phyloP scores from a whole-genome alignment of 2,113 vertebrate species.

The Carlito syrichta region DNA sequence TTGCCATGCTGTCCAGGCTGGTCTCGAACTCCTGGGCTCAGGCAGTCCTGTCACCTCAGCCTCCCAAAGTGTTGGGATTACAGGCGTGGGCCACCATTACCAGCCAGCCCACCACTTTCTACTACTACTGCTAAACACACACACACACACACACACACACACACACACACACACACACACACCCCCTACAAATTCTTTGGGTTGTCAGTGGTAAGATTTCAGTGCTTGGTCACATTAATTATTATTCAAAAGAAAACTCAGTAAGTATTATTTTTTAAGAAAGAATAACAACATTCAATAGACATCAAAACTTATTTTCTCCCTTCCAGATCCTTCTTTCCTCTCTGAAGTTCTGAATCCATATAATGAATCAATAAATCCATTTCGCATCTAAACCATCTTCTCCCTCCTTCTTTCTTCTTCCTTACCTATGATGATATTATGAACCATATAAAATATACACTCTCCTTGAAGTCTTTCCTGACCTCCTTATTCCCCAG shows the following conservation, averaged over 20 bases:
- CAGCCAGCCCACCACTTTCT: not conserved
- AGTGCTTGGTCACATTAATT: not conserved
- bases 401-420: not conserved
- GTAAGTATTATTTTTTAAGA: not conserved
- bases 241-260: not conserved
- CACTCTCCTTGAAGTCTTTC: not conserved
- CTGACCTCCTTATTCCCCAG: not conserved
- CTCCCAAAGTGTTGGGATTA: too few relatives aligned
- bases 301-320: not conserved
- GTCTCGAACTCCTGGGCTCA: too few relatives aligned
- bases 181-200: not conserved
- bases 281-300: not conserved
- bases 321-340: not conserved
- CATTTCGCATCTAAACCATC: not conserved
- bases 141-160: too few relatives aligned
- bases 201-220: not conserved
- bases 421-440: not conserved
- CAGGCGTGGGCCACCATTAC: too few relatives aligned
- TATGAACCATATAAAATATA: not conserved
- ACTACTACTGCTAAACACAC: too few relatives aligned
- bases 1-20: too few relatives aligned
- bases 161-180: not conserved
- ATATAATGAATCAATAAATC: not conserved
- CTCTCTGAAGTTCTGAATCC: not conserved
- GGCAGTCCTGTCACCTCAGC: too few relatives aligned